Percentiles rank a stretch among this genome's conserved stretches.
Evolutionary conservation across 2,888 invertebrate species (phyloP).

Genomic region (Drosophila anomelani): DNA sequence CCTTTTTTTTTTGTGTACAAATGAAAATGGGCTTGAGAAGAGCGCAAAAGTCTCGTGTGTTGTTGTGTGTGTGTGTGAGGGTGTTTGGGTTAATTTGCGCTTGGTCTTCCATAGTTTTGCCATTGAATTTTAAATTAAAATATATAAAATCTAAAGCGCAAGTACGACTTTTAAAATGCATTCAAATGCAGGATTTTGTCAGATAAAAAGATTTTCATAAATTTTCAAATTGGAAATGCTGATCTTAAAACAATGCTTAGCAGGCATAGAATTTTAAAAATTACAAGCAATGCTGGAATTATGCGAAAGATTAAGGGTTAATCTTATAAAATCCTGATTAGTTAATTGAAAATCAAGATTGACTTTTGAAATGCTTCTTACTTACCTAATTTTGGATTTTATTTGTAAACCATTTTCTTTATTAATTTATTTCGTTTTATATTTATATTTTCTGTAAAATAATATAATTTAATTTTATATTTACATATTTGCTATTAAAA

Average conservation of each 20-base stretch:
- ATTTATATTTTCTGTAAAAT: too few relatives aligned
- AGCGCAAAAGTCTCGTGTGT: conserved; percentile 13
- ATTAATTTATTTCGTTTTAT: too few relatives aligned
- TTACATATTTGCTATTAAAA: background rate
- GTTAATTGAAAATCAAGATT: background rate
- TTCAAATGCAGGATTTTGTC: background rate
- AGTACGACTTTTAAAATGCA: conserved; percentile 40
- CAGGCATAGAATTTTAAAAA: too few relatives aligned
- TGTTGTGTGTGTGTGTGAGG: conserved; percentile 26
- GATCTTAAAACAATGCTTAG: background rate
- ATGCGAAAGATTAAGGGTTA: background rate
- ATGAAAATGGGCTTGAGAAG: conserved; percentile 31
- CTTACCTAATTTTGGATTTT: too few relatives aligned
- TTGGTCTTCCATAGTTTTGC: conserved; percentile 57
- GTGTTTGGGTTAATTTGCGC: conserved; percentile 66
- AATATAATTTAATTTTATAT: too few relatives aligned
- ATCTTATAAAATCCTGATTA: background rate
- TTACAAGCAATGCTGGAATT: background rate
- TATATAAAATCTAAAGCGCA: conserved; percentile 41
- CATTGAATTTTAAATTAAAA: conserved; percentile 67
- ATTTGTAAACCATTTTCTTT: too few relatives aligned
- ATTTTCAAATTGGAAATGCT: background rate
- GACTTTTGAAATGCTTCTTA: conserved; percentile 40
- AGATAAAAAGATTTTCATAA: background rate
- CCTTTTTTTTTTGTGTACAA: background rate